Percentiles rank a stretch among this genome's conserved stretches.
These are phyloP conservation scores for Ceratosolen solmsi DNA, from an alignment of 1,140 invertebrate species.

Conservation along the genomic window DNA sequence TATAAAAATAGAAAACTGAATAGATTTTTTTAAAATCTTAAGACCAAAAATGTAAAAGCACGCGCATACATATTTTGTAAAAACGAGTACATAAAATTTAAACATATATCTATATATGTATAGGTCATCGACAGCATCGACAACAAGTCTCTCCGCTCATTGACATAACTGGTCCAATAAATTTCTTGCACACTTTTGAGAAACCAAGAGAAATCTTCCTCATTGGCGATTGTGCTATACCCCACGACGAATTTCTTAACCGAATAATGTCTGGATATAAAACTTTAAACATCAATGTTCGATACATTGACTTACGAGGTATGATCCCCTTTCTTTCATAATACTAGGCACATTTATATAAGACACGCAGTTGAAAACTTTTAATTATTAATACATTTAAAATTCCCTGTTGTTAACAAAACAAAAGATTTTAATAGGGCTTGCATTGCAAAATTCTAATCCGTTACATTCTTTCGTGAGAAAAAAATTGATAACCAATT, in stretches of 20 bases:
- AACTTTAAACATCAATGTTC: conserved; percentile 68
- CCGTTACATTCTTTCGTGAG: neutral
- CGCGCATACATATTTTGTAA: conserved; percentile 7
- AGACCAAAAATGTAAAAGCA: neutral
- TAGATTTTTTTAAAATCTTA: conserved; percentile 27
- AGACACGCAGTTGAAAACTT: neutral
- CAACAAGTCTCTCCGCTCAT: conserved; percentile 61
- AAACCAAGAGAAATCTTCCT: conserved; percentile 63
- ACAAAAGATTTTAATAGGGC: too few species aligned
- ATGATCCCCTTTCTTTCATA: neutral
- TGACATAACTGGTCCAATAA: conserved; percentile 69
- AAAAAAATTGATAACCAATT: neutral
- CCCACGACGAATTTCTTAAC: conserved; percentile 66
- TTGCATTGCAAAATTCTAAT: neutral
- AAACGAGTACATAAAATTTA: conserved; percentile 34
- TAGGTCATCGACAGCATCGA: conserved; percentile 66
- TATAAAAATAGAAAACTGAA: conserved; percentile 7
- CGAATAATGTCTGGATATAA: conserved; percentile 64
- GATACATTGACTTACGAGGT: conserved; percentile 58
- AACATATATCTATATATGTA: conserved; percentile 10
- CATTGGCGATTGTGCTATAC: conserved; percentile 68
- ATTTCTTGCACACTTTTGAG: conserved; percentile 64
- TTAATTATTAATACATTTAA: neutral
- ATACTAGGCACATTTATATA: conserved; percentile 5
- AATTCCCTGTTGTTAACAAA: too few species aligned